Conservation (phyloP, 2,888 invertebrate species). For the Rhyacophila evoluta region DNA sequence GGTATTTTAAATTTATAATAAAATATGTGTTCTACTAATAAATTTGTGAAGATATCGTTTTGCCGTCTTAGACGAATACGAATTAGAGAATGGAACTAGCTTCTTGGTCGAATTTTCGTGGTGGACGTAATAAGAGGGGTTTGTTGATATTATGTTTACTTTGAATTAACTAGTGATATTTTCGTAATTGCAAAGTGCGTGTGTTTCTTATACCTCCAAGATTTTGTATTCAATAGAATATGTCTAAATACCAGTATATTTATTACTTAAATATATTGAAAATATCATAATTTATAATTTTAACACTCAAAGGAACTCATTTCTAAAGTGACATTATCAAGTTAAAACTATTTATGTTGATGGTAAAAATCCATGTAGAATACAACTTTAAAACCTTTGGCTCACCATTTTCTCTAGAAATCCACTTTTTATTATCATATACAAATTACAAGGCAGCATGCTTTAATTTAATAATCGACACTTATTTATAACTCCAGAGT, state of each 20-base stretch:
- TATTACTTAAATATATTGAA: neutral
- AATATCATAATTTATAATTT: neutral
- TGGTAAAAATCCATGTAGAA: neutral
- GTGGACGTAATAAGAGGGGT: slow-evolving; percentile 59
- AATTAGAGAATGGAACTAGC: slow-evolving; percentile 65
- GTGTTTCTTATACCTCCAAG: too few species aligned
- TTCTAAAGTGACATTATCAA: neutral
- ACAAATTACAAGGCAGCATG: neutral
- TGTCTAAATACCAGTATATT: neutral
- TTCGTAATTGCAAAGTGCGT: too few species aligned
- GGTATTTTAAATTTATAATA: slow-evolving; percentile 35
- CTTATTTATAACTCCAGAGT: too few species aligned
- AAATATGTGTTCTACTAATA: slow-evolving; percentile 41
- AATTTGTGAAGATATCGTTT: slow-evolving; percentile 26
- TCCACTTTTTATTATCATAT: neutral
- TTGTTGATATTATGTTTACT: slow-evolving; percentile 34
- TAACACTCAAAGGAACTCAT: neutral
- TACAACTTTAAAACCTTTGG: neutral
- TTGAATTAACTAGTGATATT: slow-evolving; percentile 33
- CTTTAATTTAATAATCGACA: neutral
- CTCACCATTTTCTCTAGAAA: too few species aligned
- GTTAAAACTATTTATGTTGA: neutral
- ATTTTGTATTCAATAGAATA: neutral
- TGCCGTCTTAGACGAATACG: slow-evolving; percentile 38
- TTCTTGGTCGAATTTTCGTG: slow-evolving; percentile 69